Base-by-base conservation (phyloP, 1,140 invertebrate species). In the Heliconius himera region DNA sequence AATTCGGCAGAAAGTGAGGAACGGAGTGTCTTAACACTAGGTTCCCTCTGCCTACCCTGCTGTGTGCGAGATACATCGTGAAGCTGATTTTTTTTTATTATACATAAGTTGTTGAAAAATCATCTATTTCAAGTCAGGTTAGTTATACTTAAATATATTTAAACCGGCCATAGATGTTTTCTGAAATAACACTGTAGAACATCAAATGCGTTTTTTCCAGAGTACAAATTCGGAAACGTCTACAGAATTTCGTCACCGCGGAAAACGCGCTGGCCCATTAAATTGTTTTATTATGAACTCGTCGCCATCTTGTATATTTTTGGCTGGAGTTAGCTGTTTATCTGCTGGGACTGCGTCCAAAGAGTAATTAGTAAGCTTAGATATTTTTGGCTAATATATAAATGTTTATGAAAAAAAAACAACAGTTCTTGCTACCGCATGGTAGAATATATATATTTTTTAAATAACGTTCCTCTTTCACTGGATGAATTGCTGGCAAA, bases 201-300 rank as follows among this genome's bases (percentile, higher is more conserved):
- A 66, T 66, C 60, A 66, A 66, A 66, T 66, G 4, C 26, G 22
- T 29, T 66, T 66, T 16, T 66, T 66, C 26, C 22, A 29, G 26
- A 26, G 26, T 66, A 66, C 26, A 29, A 66, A 26, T 18, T 66
- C 60, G 60, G 60, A 66, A 66, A 66, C 60, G 60, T 66, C 60
- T 66, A 26, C 60, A 66, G 26, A 66, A 92, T 94, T 94, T 93
- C 92, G 91, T 93, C 93, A 94, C 91, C 90, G 91, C 92, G 93
- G 92, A 93, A 94, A 94, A 91, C 91, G 93, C 92, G 92, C 88
- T 94, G 92, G 93, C 93, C 93, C 93, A 93, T 94, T 94, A 94
- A 93, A 94, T 94, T 93, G 93, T 94, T 94, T 94, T 94, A 94
- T 94, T 94, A 93, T 93, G 91, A 92, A 94, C 90, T 84, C 90